These are phyloP conservation scores for Candidula unifasciata DNA, from an alignment of 2,888 invertebrate genomes.

Conservation along the genomic window DNA sequence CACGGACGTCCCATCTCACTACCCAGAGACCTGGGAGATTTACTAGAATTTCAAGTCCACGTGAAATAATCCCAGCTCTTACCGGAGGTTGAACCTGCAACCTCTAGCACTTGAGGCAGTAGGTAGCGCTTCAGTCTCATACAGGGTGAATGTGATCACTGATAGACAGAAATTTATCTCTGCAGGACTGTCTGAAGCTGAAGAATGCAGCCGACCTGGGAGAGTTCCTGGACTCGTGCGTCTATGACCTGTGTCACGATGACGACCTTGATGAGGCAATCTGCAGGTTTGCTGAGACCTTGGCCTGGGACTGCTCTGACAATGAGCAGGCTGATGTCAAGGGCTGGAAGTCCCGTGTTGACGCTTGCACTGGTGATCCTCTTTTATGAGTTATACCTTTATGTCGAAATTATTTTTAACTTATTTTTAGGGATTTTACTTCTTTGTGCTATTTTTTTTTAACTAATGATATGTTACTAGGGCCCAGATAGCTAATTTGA, in stretches of 20 bases:
- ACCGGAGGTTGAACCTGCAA: too few relatives aligned
- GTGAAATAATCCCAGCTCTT: too few relatives aligned
- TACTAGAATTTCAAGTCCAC: too few relatives aligned
- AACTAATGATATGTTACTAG: too few relatives aligned
- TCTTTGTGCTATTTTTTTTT: not conserved
- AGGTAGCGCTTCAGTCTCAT: too few relatives aligned
- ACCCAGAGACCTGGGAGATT: too few relatives aligned
- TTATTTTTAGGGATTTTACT: not conserved
- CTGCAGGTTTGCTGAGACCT: conserved; percentile 49
- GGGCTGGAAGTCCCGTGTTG: conserved; percentile 55
- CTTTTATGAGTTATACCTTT: not conserved
- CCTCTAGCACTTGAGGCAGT: too few relatives aligned
- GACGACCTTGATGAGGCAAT: conserved; percentile 51
- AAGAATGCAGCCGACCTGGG: conserved; percentile 49
- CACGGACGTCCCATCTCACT: too few relatives aligned
- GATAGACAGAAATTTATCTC: not conserved
- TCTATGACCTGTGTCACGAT: conserved; percentile 64
- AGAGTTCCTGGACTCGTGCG: conserved; percentile 56
- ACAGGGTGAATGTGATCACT: too few relatives aligned
- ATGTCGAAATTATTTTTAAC: too few relatives aligned
- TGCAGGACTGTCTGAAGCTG: conserved; percentile 60
- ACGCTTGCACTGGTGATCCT: conserved; percentile 63
- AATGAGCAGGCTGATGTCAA: conserved; percentile 55
- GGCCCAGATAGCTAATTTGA: too few relatives aligned
- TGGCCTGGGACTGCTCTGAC: conserved; percentile 60